A percentile compares a stretch with the other conserved stretches of the same genome.
Conservation (phyloP, 2,797 vertebrate species). For the Borostomias antarcticus region DNA sequence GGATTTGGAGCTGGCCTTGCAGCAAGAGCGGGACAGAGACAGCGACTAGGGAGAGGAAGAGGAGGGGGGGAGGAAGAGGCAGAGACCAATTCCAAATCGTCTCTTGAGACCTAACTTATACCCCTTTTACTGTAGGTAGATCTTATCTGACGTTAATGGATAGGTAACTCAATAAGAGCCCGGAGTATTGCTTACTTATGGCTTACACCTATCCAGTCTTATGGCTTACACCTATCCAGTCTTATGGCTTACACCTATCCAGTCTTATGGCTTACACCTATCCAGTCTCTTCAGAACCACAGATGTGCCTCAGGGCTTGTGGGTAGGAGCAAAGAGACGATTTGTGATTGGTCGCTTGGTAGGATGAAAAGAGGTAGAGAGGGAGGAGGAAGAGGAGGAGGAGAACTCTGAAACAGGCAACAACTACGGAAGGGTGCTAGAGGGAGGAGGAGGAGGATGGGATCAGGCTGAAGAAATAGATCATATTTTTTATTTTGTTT, state of each 20-base stretch:
- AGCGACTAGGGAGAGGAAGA: slow-evolving; percentile 82
- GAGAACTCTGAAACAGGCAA: slow-evolving; percentile 1
- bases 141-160: neutral
- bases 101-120: neutral
- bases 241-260: slow-evolving; percentile 4
- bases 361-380: neutral
- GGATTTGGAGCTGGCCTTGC: slow-evolving; percentile 81
- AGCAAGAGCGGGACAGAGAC: slow-evolving; percentile 76
- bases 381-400: neutral
- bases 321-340: slow-evolving; percentile 3
- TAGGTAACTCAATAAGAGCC: slow-evolving; percentile 3
- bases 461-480: neutral
- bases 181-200: neutral
- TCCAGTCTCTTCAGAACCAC: slow-evolving; percentile 20
- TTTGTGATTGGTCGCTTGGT: slow-evolving; percentile 8
- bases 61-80: neutral
- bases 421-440: slow-evolving; percentile 1
- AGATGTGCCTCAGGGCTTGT: slow-evolving; percentile 18
- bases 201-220: slow-evolving; percentile 13
- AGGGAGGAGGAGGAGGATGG: neutral
- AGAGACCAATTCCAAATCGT: slow-evolving; percentile 3
- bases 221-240: slow-evolving; percentile 9
- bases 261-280: slow-evolving; percentile 5
- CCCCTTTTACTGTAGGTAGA: neutral
- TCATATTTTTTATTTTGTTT: neutral